phyloP scores from a whole-genome alignment of 2,888 invertebrate species.

The Smittia sp. region DNA sequence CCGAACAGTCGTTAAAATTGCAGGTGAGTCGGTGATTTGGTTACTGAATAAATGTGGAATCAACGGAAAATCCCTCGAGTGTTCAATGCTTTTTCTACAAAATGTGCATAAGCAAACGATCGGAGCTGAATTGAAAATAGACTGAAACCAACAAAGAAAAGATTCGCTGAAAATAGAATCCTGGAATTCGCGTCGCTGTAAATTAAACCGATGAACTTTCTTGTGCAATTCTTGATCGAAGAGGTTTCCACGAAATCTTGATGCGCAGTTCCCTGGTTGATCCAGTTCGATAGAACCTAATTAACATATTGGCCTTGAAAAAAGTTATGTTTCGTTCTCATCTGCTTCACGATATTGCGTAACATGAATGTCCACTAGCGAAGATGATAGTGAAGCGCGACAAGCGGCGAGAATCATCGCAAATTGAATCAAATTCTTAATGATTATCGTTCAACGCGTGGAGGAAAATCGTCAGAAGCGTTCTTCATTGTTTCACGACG shows the following conservation, averaged over 20 bases:
- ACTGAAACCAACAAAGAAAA: too few relatives aligned
- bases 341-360: not conserved
- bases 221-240: too few relatives aligned
- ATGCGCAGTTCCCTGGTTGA: not conserved
- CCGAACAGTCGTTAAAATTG: conserved; percentile 34
- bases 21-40: conserved; percentile 31
- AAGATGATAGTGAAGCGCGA: not conserved
- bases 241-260: too few relatives aligned
- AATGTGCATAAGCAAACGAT: too few relatives aligned
- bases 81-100: too few relatives aligned
- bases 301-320: conserved; percentile 10
- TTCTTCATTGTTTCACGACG: conserved; percentile 7
- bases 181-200: too few relatives aligned
- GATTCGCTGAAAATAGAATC: too few relatives aligned
- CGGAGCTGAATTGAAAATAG: too few relatives aligned
- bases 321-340: not conserved
- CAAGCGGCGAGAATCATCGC: not conserved
- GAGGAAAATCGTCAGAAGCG: conserved; percentile 5
- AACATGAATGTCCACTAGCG: not conserved
- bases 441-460: not conserved
- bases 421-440: conserved; percentile 19
- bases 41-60: too few relatives aligned
- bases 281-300: conserved; percentile 5
- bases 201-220: too few relatives aligned
- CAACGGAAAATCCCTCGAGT: too few relatives aligned